Base-by-base conservation (phyloP, 2,888 invertebrate genomes). In the Adineta ricciae region DNA sequence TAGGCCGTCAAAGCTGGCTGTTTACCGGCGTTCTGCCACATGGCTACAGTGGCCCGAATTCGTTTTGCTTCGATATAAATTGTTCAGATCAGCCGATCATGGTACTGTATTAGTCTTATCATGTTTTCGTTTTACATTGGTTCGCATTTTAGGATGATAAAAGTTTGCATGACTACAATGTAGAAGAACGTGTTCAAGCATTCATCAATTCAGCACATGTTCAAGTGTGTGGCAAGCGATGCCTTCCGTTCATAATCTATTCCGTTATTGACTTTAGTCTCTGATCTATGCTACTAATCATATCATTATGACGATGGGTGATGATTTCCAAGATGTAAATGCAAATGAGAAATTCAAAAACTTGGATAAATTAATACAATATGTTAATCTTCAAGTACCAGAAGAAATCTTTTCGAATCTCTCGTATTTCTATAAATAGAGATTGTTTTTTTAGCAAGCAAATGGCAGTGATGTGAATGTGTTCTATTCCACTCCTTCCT, bases 31-130 rank as follows among this genome's bases (percentile, higher is more conserved):
- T 94, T 0, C 91, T 89, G 86, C 86, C 86, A 21, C 95, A 96
- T 88, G 93, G 93, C 0, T 96, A 96, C 89, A 93, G 93, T 0
- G 94, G 96, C 0, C 97, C 97, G 0, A 92, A 93, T 11, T 96
- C 96, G 0, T 97, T 96, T 90, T 97, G 97, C 88, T 98, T 95
- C 90, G 97, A 98, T 89, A 92, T 94, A 8, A 92, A 95, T 0
- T 97, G 97, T 89, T 89, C 90, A 9, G 91, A 91, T 89, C 94
- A 94, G 83, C 96, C 96, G 0, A 94, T 97, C 21, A 93, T 89
- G 88, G 64, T 64, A 14, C 19, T 8, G 2, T 0, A 27, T 27
- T 1, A 3, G 27, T 21, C 19, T 64, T 64, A n/a, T 64, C 3
- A 32, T 32, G 2, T 64, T 19, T 64, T 27, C 32, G 32, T 16